Conservation (phyloP, 1,140 invertebrate genomes). For the Paramacrobiotus metropolitanus region DNA sequence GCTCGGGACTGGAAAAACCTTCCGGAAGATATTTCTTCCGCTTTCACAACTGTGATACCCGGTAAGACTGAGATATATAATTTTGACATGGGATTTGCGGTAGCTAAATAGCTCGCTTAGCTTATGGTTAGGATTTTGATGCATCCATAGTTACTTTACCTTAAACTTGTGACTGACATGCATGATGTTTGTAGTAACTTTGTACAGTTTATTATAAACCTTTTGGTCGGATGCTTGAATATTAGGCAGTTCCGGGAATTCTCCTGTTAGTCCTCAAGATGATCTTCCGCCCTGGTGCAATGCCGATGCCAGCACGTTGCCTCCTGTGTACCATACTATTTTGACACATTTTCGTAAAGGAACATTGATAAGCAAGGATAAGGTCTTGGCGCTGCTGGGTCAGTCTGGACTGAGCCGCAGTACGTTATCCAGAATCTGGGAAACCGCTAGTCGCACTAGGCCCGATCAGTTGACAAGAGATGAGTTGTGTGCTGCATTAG, state of each 20-base stretch:
- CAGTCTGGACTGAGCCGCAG: not conserved
- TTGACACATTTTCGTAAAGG: not conserved
- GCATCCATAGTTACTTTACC: too few species aligned
- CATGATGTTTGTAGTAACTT: too few species aligned
- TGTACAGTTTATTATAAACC: too few species aligned
- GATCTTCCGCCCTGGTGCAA: not conserved
- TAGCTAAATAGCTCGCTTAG: not conserved
- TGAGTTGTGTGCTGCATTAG: not conserved
- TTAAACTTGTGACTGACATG: too few species aligned
- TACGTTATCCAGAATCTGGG: not conserved
- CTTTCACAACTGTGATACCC: too few species aligned
- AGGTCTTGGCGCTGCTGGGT: not conserved
- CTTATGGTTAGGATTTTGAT: not conserved
- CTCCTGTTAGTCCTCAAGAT: too few species aligned
- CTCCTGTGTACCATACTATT: not conserved
- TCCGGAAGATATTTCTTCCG: not conserved
- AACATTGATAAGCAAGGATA: not conserved
- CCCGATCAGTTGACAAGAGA: not conserved
- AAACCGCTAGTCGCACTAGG: not conserved
- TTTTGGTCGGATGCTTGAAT: too few species aligned
- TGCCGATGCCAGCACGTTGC: not conserved
- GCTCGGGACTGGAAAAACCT: not conserved
- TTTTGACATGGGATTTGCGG: not conserved
- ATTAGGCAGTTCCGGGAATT: too few species aligned
- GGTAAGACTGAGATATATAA: not conserved